A percentile compares a stretch with the other conserved stretches of the same genome.
These are phyloP conservation scores for Galaxea fascicularis DNA, from an alignment of 92 coral and sea anemone species.

Conservation along the genomic window DNA sequence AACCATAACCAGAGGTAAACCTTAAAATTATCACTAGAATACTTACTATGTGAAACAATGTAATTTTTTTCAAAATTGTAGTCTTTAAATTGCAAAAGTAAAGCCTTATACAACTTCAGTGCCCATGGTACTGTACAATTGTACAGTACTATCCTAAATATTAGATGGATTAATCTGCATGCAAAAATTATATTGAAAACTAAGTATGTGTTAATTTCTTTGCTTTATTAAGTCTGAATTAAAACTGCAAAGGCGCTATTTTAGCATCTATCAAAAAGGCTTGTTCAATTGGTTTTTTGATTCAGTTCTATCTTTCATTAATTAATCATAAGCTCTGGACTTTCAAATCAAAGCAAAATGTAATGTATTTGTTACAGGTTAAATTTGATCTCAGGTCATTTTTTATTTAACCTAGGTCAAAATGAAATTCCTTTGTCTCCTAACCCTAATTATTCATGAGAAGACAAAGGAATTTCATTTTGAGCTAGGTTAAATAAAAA, in stretches of 20 bases:
- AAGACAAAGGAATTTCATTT: too few species aligned
- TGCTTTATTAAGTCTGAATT: background rate
- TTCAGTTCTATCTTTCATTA: background rate
- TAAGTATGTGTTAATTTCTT: background rate
- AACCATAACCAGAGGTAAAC: conserved; percentile 82
- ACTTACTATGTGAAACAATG: background rate
- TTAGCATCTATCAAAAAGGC: background rate
- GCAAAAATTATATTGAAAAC: background rate
- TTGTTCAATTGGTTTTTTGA: background rate
- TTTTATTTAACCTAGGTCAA: too few species aligned
- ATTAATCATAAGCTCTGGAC: background rate
- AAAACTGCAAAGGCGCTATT: background rate
- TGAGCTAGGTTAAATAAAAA: too few species aligned
- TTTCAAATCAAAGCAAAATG: background rate
- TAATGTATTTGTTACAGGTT: background rate
- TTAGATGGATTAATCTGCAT: background rate
- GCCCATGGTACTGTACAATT: too few species aligned
- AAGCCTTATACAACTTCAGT: too few species aligned
- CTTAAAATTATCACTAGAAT: too few species aligned
- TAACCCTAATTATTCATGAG: too few species aligned
- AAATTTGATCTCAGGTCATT: too few species aligned
- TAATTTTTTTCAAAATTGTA: too few species aligned
- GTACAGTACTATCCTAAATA: too few species aligned
- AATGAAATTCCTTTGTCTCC: too few species aligned
- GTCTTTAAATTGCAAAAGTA: too few species aligned